phyloP scores from a whole-genome alignment of 53 echinoderm and acorn worm species.

The Actinopyga echinites region DNA sequence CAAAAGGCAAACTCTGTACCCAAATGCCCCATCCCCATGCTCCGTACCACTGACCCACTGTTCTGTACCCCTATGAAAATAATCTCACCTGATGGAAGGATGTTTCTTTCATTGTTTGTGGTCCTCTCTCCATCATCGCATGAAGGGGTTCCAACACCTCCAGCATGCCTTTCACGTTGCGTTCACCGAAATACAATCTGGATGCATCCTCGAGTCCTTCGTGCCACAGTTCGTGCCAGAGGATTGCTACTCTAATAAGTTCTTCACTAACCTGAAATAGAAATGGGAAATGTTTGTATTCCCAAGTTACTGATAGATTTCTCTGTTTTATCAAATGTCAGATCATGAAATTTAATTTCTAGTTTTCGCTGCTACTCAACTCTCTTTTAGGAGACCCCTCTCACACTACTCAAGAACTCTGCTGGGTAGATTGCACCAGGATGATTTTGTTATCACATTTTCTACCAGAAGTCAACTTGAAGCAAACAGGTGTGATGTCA shows the following conservation, averaged over 20 bases:
- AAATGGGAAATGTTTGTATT: background rate
- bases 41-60: no score
- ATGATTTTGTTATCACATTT: no score
- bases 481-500: no score
- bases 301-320: no score
- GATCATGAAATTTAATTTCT: background rate
- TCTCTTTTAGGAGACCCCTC: no score
- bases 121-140: constrained; percentile 98
- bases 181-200: constrained; percentile 91
- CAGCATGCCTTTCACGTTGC: constrained; percentile 97
- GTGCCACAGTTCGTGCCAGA: constrained; percentile 98
- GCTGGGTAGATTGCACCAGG: no score
- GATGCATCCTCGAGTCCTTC: constrained; percentile 97
- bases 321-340: background rate
- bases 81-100: constrained; percentile 88
- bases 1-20: no score
- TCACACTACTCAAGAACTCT: no score
- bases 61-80: no score
- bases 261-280: constrained; percentile 87
- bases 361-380: no score
- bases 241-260: constrained; percentile 90
- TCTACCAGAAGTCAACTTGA: no score
- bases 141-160: constrained; percentile 88
- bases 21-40: no score
- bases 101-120: constrained; percentile 97